A percentile compares a stretch with the other conserved stretches of the same genome.
Evolutionary conservation across 2,113 vertebrate species (phyloP).

Genomic region (Scolopax mira): DNA sequence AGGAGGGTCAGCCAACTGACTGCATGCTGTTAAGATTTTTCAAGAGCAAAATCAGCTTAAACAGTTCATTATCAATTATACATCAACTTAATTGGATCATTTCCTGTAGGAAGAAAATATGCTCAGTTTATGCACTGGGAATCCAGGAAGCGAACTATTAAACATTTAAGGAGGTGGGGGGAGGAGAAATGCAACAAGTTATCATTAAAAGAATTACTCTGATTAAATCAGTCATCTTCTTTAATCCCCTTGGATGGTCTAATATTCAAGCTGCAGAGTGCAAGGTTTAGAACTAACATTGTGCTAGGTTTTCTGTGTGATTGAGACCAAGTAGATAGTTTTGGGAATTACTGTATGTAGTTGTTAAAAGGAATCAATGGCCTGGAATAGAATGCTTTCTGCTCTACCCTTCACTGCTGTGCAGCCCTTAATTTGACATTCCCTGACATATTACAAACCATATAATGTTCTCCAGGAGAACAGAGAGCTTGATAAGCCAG

Average conservation of each 20-base stretch:
- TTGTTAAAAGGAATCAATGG: constrained; percentile 69
- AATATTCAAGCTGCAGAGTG: not conserved
- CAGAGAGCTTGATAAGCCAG: constrained; percentile 30
- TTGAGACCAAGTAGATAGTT: constrained; percentile 33
- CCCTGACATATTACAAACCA: constrained; percentile 54
- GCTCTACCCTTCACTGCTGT: constrained; percentile 49
- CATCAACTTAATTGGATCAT: constrained; percentile 57
- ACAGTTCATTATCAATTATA: constrained; percentile 65
- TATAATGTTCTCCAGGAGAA: constrained; percentile 53
- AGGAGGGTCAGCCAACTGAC: not conserved
- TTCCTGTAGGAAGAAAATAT: constrained; percentile 68
- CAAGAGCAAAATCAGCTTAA: constrained; percentile 50
- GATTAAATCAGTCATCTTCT: constrained; percentile 54
- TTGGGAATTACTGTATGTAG: constrained; percentile 42
- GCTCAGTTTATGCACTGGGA: constrained; percentile 26
- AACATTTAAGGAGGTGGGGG: not conserved
- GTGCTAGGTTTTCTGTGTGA: constrained; percentile 25
- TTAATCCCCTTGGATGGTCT: constrained; percentile 36
- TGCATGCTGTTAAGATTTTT: not conserved
- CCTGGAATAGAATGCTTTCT: constrained; percentile 66
- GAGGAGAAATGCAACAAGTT: constrained; percentile 38
- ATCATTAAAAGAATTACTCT: constrained; percentile 61
- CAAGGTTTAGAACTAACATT: constrained; percentile 7
- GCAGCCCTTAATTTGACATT: constrained; percentile 61
- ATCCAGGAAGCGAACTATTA: constrained; percentile 61